Evolutionary conservation across 2,113 vertebrate genomes (phyloP), one percentile per base, ranked within the genome.

Genomic region (Indri indri): DNA sequence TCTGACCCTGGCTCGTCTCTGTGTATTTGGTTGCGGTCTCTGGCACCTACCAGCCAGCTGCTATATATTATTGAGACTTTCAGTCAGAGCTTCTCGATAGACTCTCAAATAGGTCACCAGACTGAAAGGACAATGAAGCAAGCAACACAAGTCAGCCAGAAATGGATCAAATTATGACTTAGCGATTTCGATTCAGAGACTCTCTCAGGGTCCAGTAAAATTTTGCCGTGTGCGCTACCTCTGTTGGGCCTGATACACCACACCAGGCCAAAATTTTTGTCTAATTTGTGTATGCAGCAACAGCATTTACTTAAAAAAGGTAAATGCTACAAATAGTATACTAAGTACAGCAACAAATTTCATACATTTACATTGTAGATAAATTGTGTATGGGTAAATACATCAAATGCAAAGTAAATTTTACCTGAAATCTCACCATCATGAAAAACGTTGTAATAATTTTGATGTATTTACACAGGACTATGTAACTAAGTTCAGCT

Each of bases 21-120:
- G 0, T 12, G 9, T 23, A 2, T 34, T 23, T 11, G 27, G 3
- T 34, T 12, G 3, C 0, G 23, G 17, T 4, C 42, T 0, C 34
- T 40, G 23, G 5, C 6, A 18, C 14, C 27, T 13, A 17, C 1
- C 3, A 17, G 9, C 6, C 54, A n/a, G 17, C 3, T 13, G 7
- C 22, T 30, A 8, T 5, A 10, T n/a, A 32, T 45, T 18, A 25
- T 2, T 25, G 54, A 82, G 12, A 77, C 2, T 66, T 87, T 42
- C 5, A 23, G 0, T 61, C n/a, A 65, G 40, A 47, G 3, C 7
- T 32, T 63, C 65, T n/a, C 52, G 13, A 3, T 16, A 37, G 5
- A 25, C n/a, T 45, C 16, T 76, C 45, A 45, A 18, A 34, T 40
- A 70, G 11, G 45, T 65, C 66, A 22, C 23, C 66, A 85, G 61